Base-by-base conservation (phyloP, 2,113 vertebrate species). In the Dolichallabes microphthalmus region DNA sequence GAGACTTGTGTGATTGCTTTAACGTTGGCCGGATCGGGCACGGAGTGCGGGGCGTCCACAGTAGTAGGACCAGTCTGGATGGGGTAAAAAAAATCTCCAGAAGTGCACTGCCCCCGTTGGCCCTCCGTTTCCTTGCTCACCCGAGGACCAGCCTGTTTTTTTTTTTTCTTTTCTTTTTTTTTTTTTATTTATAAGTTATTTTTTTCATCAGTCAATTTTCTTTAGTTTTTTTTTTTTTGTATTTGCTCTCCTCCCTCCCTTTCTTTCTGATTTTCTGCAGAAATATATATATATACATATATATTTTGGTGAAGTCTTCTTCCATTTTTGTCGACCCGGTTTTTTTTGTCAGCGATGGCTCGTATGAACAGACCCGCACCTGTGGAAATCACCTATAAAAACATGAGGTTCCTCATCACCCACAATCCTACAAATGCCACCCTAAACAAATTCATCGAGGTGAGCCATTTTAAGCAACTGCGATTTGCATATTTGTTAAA, bases 371-470 rank as follows among this genome's bases (percentile, higher is more conserved):
- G 97, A 93, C 98, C 98, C 84, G 98, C 98, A 94, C 98, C 98
- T 88, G 98, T 99, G 95, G 98, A 99, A 95, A 98, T 99, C 95
- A 99, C 97, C 87, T 99, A 99, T 95, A 99, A 99, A 93, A 99
- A 98, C 94, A 99, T 99, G 98, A 96, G 98, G 95, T 99, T 99
- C 93, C 97, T 99, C 93, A 99, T 99, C 89, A 99, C 97, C 91
- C 98, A 99, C 94, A 99, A 99, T 92, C 98, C 98, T 89, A 99
- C 98, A 94, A 99, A 99, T 92, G 97, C 97, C 89, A 99, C 98
- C 90, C 94, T 99, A 94, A 98, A 97, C 94, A 99, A 99, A 93
- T 99, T 99, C 92, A 98, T 99, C 90, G 98, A 99, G 98, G 98
- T 99, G 94, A 97, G 96, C 3, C 66, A 61, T 77, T 68, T 69